phyloP scores from a whole-genome alignment of 2,113 vertebrate genomes.

The Gallinago undulata region DNA sequence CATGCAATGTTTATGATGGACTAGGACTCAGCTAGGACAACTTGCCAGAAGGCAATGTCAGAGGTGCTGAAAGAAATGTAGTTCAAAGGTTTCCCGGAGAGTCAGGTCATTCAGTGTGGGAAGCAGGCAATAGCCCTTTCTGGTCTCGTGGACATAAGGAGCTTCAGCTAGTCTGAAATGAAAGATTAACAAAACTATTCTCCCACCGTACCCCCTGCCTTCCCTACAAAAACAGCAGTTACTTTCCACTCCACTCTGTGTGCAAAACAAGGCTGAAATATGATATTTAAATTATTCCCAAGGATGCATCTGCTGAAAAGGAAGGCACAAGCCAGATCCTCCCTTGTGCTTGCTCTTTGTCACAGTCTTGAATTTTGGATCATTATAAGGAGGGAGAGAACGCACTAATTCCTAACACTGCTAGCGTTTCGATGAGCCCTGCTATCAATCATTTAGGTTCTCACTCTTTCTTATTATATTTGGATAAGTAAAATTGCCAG shows the following conservation, averaged over 20 bases:
- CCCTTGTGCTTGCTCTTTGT: slow-evolving; percentile 64
- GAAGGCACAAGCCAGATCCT: slow-evolving; percentile 70
- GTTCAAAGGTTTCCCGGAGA: slow-evolving; percentile 50
- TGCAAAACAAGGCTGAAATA: slow-evolving; percentile 73
- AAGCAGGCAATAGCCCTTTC: slow-evolving; percentile 44
- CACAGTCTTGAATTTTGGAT: slow-evolving; percentile 66
- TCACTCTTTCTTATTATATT: slow-evolving; percentile 27
- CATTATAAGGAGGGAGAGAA: background rate
- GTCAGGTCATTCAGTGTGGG: slow-evolving; percentile 52
- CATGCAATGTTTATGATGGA: background rate
- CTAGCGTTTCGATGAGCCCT: slow-evolving; percentile 13
- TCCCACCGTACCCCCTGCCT: slow-evolving; percentile 34
- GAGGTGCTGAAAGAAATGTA: slow-evolving; percentile 51
- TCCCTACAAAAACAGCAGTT: slow-evolving; percentile 65
- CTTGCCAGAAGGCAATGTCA: slow-evolving; percentile 49
- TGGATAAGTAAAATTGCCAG: slow-evolving; percentile 3
- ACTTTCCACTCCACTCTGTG: slow-evolving; percentile 59
- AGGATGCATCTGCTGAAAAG: slow-evolving; percentile 71
- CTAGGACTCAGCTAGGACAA: slow-evolving; percentile 14
- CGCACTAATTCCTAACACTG: slow-evolving; percentile 28
- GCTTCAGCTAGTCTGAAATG: slow-evolving; percentile 36
- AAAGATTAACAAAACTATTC: slow-evolving; percentile 45
- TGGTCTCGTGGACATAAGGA: background rate
- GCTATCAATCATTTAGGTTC: slow-evolving; percentile 34
- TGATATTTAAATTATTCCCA: slow-evolving; percentile 77